Evolutionary conservation across 2,113 vertebrate genomes (phyloP), one percentile per base, ranked within the genome.

Genomic region (Dasyornis broadbenti): DNA sequence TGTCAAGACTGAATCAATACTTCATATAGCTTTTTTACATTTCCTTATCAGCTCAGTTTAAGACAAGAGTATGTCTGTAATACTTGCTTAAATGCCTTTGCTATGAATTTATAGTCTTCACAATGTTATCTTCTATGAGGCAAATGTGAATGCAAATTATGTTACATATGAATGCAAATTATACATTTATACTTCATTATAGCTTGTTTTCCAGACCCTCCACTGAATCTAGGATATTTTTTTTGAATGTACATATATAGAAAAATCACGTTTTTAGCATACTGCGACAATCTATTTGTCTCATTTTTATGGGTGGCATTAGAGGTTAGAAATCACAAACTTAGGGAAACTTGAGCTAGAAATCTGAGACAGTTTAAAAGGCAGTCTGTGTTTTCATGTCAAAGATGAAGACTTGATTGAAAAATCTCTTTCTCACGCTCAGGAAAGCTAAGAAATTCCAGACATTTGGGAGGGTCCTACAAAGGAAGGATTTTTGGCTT

Each of bases 391-490:
- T 77, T 89, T 90, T 80, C 49, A 39, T 52, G 66, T 87, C 84
- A 93, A 94, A 90, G 45, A 78, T 2, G 6, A 81, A 37, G 17
- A 6, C 45, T 70, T 87, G 71, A 71, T 83, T 66, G 59, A 80
- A 93, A 80, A 91, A 90, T 68, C n/a, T 82, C 56, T 71, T 92
- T 95, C 87, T 94, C 35, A 80, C 0, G 0, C 69, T 91, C n/a
- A 79, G 68, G 37, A 92, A 94, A 89, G n/a, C 42, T 71, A 79
- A 95, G n/a, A 90, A 82, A 96, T 96, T 94, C 92, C 90, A 96
- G 82, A 75, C 15, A 61, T 71, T 68, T 94, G 87, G 80, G 92
- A 96, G 82, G 52, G 61, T 86, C 86, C 47, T 86, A 33, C n/a
- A 90, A 72, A 84, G 72, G 68, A 94, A 86, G 39, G 56, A 82